Evolutionary conservation across 23 tunicate species (phyloP).

Genomic region (Trididemnum miniatum): DNA sequence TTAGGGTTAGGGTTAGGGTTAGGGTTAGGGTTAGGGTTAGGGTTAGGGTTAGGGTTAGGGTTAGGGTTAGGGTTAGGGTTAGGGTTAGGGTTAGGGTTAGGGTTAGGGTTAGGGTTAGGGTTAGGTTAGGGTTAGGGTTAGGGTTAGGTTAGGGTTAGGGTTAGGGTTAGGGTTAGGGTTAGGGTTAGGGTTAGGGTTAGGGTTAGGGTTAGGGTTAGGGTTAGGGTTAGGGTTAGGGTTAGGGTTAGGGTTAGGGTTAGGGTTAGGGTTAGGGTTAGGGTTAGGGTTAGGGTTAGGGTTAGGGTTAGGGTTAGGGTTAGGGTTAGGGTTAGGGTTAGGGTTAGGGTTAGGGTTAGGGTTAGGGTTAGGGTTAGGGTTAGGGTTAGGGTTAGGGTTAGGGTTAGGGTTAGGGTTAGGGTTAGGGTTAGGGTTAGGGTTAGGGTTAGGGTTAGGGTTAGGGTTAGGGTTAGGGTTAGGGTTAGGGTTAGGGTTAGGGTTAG

Average conservation of each 20-base stretch:
- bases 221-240: slow-evolving; percentile 51
- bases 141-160: slow-evolving; percentile 64
- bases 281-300: slow-evolving; percentile 19
- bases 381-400: background rate
- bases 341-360: slow-evolving; percentile 19
- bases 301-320: slow-evolving; percentile 16
- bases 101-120: slow-evolving; percentile 81
- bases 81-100: slow-evolving; percentile 79
- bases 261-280: slow-evolving; percentile 19
- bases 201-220: slow-evolving; percentile 70
- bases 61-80: slow-evolving; percentile 76
- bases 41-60: slow-evolving; percentile 78
- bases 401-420: background rate
- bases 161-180: slow-evolving; percentile 77
- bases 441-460: slow-evolving; percentile 20
- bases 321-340: slow-evolving; percentile 16
- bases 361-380: slow-evolving; percentile 15
- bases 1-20: slow-evolving; percentile 18
- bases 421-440: background rate
- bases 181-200: slow-evolving; percentile 70
- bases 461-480: slow-evolving; percentile 19
- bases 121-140: slow-evolving; percentile 72
- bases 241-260: slow-evolving; percentile 20
- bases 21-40: slow-evolving; percentile 39
- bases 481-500: slow-evolving; percentile 20